These are phyloP conservation scores for Poicephalus gulielmi DNA, from an alignment of 2,113 vertebrate genomes.

Conservation along the genomic window DNA sequence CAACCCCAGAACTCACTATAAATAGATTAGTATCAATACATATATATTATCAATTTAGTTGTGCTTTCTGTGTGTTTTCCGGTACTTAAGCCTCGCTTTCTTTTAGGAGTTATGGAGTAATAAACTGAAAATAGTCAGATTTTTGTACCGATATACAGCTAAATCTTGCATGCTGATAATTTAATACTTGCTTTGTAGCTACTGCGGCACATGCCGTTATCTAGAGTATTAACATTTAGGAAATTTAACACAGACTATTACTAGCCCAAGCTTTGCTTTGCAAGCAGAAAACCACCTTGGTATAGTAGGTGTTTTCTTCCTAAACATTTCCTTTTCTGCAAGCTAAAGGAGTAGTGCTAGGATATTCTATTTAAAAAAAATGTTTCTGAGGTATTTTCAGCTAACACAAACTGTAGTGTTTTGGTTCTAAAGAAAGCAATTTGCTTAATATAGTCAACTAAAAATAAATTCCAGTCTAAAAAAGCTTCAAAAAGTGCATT, in stretches of 20 bases:
- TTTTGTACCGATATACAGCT: neutral
- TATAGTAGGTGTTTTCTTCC: neutral
- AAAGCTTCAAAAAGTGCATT: neutral
- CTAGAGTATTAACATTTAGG: neutral
- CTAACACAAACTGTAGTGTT: neutral
- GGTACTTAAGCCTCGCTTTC: neutral
- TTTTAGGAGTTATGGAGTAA: neutral
- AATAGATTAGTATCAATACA: neutral
- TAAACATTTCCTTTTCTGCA: neutral
- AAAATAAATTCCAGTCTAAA: neutral
- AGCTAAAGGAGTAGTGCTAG: neutral
- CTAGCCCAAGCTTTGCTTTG: neutral
- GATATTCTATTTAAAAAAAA: neutral
- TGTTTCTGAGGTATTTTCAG: neutral
- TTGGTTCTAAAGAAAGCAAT: neutral
- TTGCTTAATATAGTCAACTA: neutral
- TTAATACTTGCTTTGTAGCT: neutral
- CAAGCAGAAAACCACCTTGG: neutral
- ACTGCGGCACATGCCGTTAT: neutral
- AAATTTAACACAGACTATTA: neutral
- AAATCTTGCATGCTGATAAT: neutral
- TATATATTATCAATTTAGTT: neutral
- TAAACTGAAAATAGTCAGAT: neutral
- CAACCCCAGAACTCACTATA: neutral
- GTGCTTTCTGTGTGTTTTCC: neutral